A percentile compares a stretch with the other conserved stretches of the same genome.
Evolutionary conservation across 2,113 vertebrate genomes (phyloP).

Genomic region (Amblyornis subalaris): DNA sequence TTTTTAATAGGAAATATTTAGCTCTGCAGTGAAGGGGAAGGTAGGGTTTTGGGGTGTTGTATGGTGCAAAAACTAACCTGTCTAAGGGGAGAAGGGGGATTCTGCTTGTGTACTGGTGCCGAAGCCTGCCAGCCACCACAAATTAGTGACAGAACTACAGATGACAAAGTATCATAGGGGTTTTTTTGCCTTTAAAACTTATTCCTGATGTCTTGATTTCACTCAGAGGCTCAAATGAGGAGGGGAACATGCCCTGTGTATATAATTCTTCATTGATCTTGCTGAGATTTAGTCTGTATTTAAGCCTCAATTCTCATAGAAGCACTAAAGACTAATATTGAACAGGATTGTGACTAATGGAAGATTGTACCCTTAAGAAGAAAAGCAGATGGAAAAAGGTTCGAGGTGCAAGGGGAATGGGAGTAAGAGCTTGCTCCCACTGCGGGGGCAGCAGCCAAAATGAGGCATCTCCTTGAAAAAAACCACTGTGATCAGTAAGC

Average conservation of each 20-base stretch:
- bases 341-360: background rate
- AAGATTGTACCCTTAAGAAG: background rate
- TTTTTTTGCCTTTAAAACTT: background rate
- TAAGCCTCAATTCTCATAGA: background rate
- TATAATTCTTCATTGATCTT: background rate
- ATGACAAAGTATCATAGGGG: rapidly evolving
- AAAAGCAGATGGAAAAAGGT: background rate
- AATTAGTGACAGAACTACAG: background rate
- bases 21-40: background rate
- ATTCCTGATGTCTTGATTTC: background rate
- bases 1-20: background rate
- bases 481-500: background rate
- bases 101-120: background rate
- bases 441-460: background rate
- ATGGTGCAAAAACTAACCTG: background rate
- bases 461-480: background rate
- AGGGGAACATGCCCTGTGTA: background rate
- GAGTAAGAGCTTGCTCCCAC: background rate
- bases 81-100: background rate
- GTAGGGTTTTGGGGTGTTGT: background rate
- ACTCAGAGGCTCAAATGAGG: background rate
- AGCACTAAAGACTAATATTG: background rate
- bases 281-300: background rate
- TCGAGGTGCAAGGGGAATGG: background rate
- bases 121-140: background rate